Base-by-base conservation (phyloP, 2,888 invertebrate species). In the Drosophila austrosaltans region DNA sequence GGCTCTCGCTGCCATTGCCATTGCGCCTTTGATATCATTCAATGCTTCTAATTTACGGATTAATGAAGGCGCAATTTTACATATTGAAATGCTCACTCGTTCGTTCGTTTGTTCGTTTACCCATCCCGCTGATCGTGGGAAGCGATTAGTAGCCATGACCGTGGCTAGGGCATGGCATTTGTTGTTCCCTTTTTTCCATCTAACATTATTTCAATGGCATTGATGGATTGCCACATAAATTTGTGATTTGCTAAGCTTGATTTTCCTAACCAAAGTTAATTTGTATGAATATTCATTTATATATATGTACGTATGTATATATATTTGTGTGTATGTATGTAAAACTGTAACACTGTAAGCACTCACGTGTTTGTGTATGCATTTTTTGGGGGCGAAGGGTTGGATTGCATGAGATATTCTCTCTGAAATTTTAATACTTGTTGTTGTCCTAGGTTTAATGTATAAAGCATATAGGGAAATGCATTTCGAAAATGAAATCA, bases 41-140 rank as follows among this genome's bases (percentile, higher is more conserved):
- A 74, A 76, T 79, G 89, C 79, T 85, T 85, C 80, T 90, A 90
- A 83, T 89, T 89, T 87, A 80, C 76, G 87, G 89, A 90, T 90
- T 89, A 89, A 87, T 89, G 80, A 86, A 82, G 79, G 82, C 89
- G 73, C 88, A 89, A 80, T 75, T 85, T 89, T 84, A 87, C 88
- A 89, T 84, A 84, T 86, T 87, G 89, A 77, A 74, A 79, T 76
- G 28, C 32, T 3, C 28, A 42, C 16, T 59, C 25, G 32, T 53
- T 53, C 53, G 63, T 30, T 48, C 28, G 59, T 10, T 59, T 16
- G 32, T 53, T 53, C 53, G 63, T 30, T 48, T 20, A 32, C 53
- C 25, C 61, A 28, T 66, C 73, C 62, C 63, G 64, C 30, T 78
- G 89, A 90, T 89, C 90, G 89, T 90, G 89, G 89, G 89, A 89